Evolutionary conservation across 2,113 vertebrate genomes (phyloP).

Genomic region (Lutjanus erythropterus): DNA sequence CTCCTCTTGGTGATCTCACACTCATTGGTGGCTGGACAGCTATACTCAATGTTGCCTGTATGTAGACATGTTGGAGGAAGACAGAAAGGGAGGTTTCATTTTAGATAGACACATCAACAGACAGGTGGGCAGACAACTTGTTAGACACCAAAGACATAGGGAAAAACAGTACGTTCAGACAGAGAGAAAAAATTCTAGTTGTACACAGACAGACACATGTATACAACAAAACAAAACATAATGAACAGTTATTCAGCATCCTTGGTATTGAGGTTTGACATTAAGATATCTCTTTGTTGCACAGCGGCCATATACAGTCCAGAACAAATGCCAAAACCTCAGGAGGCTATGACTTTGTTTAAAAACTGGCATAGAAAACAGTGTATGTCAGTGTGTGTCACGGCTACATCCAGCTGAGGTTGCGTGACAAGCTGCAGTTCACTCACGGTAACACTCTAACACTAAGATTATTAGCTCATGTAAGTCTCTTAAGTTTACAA

Average conservation of each 20-base stretch:
- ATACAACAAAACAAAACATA: background rate
- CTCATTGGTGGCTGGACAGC: slow-evolving; percentile 98
- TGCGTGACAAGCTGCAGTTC: slow-evolving; percentile 47
- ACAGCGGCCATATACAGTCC: background rate
- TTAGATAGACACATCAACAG: slow-evolving; percentile 44
- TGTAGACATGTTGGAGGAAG: slow-evolving; percentile 72
- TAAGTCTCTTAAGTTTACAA: slow-evolving; percentile 67
- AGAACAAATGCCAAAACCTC: background rate
- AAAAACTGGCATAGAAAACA: background rate
- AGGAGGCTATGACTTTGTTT: background rate
- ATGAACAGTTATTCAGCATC: background rate
- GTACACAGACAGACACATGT: background rate
- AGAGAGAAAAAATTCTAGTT: background rate
- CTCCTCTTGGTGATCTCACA: slow-evolving; percentile 99
- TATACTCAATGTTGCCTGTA: slow-evolving; percentile 99
- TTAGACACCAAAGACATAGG: background rate
- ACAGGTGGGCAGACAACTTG: background rate
- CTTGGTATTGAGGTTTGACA: slow-evolving; percentile 2
- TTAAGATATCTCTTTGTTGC: background rate
- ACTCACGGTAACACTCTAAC: slow-evolving; percentile 21
- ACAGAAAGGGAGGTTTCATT: slow-evolving; percentile 53
- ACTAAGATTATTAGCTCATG: slow-evolving; percentile 43
- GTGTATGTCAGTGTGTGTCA: background rate
- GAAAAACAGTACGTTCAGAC: background rate
- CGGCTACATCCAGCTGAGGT: background rate